Evolutionary conservation across 2,797 vertebrate species (phyloP), one percentile per base, ranked within the genome.

Genomic region (Telmatherina bonti): DNA sequence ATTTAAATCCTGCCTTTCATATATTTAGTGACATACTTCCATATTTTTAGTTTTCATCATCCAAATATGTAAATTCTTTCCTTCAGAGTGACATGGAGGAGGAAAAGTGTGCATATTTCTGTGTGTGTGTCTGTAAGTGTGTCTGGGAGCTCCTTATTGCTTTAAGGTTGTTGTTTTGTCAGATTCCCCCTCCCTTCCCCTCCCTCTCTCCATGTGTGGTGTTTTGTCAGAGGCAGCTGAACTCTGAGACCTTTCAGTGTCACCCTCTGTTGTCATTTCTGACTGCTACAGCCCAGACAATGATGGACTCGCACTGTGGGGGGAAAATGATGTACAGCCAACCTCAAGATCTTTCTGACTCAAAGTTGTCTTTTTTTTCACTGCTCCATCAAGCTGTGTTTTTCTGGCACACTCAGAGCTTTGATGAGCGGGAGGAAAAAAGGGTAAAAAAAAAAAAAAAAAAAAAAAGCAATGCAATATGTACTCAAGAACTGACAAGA

Each of bases 191-290:
- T 41, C 45, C 65, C 61, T 74, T 41, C 45, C 65, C 61, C 76
- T 29, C 27, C 24, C 5, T 16, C 26, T 18, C 6, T 72, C 67
- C 53, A 51, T 52, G 62, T 74, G 75, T 83, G 81, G 59, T 72
- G 4, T 86, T 84, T 86, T 89, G 84, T 90, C 89, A 83, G 73
- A 85, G 79, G 82, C 84, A 79, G 86, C 91, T 91, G 90, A 92
- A 91, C 89, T 85, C 71, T 0, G 59, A 65, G 87, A 89, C 90
- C 89, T 89, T 87, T 88, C 72, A 72, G 79, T 88, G 91, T 91
- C 89, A 88, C 85, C 87, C 82, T 87, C 74, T 87, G 86, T 90
- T 93, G 92, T 90, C 91, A 90, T 86, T 85, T 87, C 79, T 86
- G 87, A 91, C 92, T 90, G 85, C 79, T 84, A 83, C 86, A 83